Percentiles rank a stretch among this genome's conserved stretches.
Conservation (phyloP, 2,113 vertebrate genomes). For the Gnathonemus echidnorhynchus region DNA sequence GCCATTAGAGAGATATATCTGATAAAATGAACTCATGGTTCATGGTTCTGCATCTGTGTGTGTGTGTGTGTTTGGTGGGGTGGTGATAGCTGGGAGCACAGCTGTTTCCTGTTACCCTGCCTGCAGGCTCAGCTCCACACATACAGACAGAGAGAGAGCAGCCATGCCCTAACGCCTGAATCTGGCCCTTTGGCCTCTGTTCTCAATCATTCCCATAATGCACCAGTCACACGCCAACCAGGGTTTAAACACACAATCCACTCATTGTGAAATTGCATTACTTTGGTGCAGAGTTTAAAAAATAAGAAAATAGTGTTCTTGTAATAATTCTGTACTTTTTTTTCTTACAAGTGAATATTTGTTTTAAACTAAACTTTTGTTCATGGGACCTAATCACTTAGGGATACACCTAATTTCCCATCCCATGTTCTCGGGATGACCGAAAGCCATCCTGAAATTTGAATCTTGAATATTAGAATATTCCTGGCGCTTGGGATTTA, state of each 20-base stretch:
- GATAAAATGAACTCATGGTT: not conserved
- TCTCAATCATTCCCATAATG: not conserved
- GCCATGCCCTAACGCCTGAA: not conserved
- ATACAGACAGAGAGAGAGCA: not conserved
- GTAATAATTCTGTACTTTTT: not conserved
- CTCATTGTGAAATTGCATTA: not conserved
- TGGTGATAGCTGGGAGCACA: not conserved
- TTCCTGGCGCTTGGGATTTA: not conserved
- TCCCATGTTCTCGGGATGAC: too few relatives aligned
- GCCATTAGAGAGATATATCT: not conserved
- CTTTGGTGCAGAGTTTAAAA: not conserved
- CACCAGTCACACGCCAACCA: not conserved
- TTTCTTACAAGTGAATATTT: too few relatives aligned
- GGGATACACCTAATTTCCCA: too few relatives aligned
- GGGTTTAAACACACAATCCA: not conserved
- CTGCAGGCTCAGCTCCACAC: not conserved
- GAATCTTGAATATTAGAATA: not conserved
- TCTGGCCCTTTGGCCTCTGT: not conserved
- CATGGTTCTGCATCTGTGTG: not conserved
- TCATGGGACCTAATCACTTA: too few relatives aligned
- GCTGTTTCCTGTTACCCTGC: conserved; percentile 10
- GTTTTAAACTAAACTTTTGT: too few relatives aligned
- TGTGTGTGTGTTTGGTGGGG: not conserved
- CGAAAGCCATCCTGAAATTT: too few relatives aligned
- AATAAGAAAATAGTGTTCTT: not conserved